Base-by-base conservation (phyloP, 2,113 vertebrate genomes). In the Labrus mixtus region DNA sequence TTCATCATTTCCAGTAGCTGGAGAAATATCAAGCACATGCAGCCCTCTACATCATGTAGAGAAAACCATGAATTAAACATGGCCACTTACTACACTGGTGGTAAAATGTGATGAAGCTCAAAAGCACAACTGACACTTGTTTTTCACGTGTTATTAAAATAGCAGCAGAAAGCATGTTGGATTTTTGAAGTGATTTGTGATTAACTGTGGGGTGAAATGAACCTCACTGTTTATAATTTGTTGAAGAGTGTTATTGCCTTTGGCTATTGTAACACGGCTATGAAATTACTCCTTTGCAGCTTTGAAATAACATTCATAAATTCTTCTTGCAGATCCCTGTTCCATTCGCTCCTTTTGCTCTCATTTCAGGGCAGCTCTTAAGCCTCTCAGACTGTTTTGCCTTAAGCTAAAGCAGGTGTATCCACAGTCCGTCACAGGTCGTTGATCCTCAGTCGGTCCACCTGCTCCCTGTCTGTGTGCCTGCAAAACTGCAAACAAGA, bases 51-150 rank as follows among this genome's bases (percentile, higher is more conserved):
- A 81, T 88, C 66, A 82, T 82, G 84, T 36, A 65, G 59, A 56
- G 22, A 55, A 66, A 61, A 39, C 73, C 41, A 41, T 86, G 73
- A 88, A 85, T 88, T 82, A 82, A 89, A 83, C 58, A 85, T 85
- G 64, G 62, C 20, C 68, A 46, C 65, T 87, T 43, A 51, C 66
- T 15, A 50, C 41, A 7, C 65, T 68, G 68, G 48, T 53, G 50
- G 65, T 33, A 33, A 66, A 50, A 68, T 48, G 61, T 39, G 56
- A 58, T 74, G 37, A 75, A 70, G 76, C 69, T 59, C 16, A 58
- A 37, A 80, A 73, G 58, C 76, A 81, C 69, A 39, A 36, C 77
- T 60, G 78, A 84, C 53, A 54, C 50, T 63, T 84, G 71, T 77
- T 87, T 79, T 79, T 63, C 48, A 74, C 22, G 2, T 41, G 56